phyloP scores from a whole-genome alignment of 2,888 invertebrate genomes.

The Orthonevra nobilis region DNA sequence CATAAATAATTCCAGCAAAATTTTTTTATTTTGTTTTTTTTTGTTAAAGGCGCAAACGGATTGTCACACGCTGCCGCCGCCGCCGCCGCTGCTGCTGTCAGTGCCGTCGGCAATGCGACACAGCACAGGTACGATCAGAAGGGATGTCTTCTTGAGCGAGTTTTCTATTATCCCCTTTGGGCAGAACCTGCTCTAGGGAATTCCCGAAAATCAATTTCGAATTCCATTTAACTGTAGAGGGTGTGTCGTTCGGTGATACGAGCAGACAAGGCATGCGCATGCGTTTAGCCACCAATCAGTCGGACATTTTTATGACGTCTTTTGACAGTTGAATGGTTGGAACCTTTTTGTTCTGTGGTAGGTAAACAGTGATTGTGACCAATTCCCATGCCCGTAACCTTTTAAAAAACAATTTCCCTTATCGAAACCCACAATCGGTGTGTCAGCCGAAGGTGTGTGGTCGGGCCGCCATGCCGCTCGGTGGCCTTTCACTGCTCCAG shows the following conservation, averaged over 20 bases:
- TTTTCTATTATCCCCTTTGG: too few relatives aligned
- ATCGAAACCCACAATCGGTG: conserved; percentile 45
- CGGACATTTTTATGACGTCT: conserved; percentile 58
- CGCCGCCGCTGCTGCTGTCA: too few relatives aligned
- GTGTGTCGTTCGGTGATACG: conserved; percentile 27
- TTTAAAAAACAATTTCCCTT: conserved; percentile 65
- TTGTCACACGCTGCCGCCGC: conserved; percentile 3
- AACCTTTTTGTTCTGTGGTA: conserved; percentile 65
- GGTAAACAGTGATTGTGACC: conserved; percentile 45
- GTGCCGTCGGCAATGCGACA: too few relatives aligned
- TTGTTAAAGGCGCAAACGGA: background rate
- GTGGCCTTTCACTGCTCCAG: conserved; percentile 63
- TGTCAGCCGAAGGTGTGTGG: conserved; percentile 52
- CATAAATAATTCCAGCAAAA: conserved; percentile 59
- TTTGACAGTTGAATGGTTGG: conserved; percentile 59
- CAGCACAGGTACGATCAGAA: too few relatives aligned
- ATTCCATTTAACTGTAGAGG: conserved; percentile 19
- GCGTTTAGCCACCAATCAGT: conserved; percentile 38
- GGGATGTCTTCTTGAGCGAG: too few relatives aligned
- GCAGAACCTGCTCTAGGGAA: conserved; percentile 48
- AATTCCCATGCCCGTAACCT: conserved; percentile 57
- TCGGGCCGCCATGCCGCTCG: too few relatives aligned
- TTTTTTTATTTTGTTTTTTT: background rate
- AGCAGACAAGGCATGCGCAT: too few relatives aligned
- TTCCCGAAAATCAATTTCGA: conserved; percentile 32